phyloP scores from a whole-genome alignment of 2,888 invertebrate genomes.

The Limenitis camilla region DNA sequence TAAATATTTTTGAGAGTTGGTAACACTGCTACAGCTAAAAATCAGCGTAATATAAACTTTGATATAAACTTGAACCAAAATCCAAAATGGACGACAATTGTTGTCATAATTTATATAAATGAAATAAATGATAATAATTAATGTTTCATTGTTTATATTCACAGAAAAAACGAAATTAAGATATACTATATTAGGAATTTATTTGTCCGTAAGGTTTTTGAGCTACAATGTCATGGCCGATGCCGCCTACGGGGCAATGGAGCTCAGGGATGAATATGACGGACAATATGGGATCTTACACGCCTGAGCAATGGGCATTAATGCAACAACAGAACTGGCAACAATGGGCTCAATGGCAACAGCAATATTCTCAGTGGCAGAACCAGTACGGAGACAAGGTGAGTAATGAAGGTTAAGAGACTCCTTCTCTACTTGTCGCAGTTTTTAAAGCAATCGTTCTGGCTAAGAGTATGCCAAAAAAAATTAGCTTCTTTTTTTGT shows the following conservation, averaged over 20 bases:
- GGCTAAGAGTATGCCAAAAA: too few species aligned
- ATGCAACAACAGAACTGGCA: slow-evolving; percentile 83
- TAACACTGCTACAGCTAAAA: slow-evolving; percentile 11
- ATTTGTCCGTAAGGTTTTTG: not conserved
- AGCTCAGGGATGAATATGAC: slow-evolving; percentile 42
- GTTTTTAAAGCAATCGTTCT: too few species aligned
- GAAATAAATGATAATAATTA: too few species aligned
- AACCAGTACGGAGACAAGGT: slow-evolving; percentile 84
- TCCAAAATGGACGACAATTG: slow-evolving; percentile 34
- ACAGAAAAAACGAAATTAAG: too few species aligned
- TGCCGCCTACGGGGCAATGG: slow-evolving; percentile 51
- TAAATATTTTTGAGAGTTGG: too few species aligned
- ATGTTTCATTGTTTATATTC: too few species aligned
- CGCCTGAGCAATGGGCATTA: slow-evolving; percentile 79
- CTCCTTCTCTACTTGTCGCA: too few species aligned
- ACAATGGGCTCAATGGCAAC: slow-evolving; percentile 85
- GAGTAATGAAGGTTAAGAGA: slow-evolving; percentile 17
- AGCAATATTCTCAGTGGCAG: slow-evolving; percentile 85
- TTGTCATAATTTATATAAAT: slow-evolving; percentile 10
- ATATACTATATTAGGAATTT: too few species aligned
- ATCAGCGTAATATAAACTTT: slow-evolving; percentile 17
- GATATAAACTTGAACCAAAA: slow-evolving; percentile 28
- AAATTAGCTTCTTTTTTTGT: too few species aligned
- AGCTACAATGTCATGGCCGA: slow-evolving; percentile 57
- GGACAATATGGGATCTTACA: slow-evolving; percentile 62